Evolutionary conservation across 2,113 vertebrate species (phyloP).

Genomic region (Aegithalos caudatus): DNA sequence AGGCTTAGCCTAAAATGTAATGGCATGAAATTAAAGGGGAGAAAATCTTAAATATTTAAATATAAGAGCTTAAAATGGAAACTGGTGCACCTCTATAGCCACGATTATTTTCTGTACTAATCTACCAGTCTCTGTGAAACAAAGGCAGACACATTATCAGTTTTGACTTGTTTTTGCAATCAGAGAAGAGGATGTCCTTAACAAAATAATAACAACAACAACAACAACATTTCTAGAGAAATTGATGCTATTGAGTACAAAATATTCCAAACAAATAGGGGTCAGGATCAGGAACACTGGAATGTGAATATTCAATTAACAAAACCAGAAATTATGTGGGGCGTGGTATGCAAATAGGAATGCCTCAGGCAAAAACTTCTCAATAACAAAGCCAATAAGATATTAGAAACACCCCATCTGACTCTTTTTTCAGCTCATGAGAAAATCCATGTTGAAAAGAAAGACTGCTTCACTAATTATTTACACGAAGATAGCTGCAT

Average conservation of each 20-base stretch:
- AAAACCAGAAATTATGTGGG: constrained; percentile 7
- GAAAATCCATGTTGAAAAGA: constrained; percentile 46
- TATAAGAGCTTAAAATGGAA: background rate
- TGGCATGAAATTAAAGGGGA: background rate
- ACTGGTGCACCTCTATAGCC: background rate
- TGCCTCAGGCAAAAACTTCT: constrained; percentile 28
- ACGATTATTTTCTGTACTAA: background rate
- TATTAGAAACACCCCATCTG: constrained; percentile 41
- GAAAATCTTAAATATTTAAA: background rate
- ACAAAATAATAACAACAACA: background rate
- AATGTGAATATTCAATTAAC: constrained; percentile 50
- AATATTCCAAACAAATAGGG: background rate
- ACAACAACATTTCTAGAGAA: background rate
- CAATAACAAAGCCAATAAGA: constrained; percentile 1
- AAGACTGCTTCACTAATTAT: constrained; percentile 40
- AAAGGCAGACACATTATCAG: background rate
- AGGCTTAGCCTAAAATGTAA: background rate
- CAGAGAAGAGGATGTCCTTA: background rate
- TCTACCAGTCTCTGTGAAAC: background rate
- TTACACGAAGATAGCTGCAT: constrained; percentile 47
- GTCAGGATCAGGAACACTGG: constrained; percentile 7
- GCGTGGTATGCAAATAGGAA: constrained; percentile 19
- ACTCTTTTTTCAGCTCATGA: constrained; percentile 44
- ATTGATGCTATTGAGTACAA: background rate
- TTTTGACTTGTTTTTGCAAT: background rate